A percentile compares a stretch with the other conserved stretches of the same genome.
Evolutionary conservation across 2,113 vertebrate species (phyloP).

Genomic region (Trinectes maculatus): DNA sequence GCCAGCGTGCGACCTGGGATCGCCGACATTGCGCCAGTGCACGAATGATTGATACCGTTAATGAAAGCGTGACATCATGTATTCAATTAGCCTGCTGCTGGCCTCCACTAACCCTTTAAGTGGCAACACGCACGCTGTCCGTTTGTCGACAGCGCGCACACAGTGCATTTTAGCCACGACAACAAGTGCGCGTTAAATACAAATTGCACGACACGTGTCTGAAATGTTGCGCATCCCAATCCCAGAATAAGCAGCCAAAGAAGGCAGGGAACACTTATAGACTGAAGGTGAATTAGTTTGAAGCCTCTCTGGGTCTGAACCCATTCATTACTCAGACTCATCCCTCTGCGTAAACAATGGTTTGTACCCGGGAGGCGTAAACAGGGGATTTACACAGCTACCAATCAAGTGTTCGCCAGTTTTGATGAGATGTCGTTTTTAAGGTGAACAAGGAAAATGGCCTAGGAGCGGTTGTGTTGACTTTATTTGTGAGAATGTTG

Average conservation of each 20-base stretch:
- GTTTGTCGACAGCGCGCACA: constrained; percentile 5
- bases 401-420: constrained; percentile 56
- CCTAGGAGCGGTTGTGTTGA: neutral
- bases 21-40: constrained; percentile 12
- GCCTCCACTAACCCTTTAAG: constrained; percentile 24
- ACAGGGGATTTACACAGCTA: constrained; percentile 57
- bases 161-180: constrained; percentile 4
- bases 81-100: constrained; percentile 27
- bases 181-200: constrained; percentile 54
- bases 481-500: constrained; percentile 14
- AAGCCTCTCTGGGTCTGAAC: constrained; percentile 32
- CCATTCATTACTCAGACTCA: constrained; percentile 63
- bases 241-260: constrained; percentile 22
- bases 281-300: constrained; percentile 61
- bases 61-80: constrained; percentile 47
- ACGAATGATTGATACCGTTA: constrained; percentile 36
- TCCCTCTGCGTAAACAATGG: constrained; percentile 68
- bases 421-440: constrained; percentile 28
- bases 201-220: constrained; percentile 63
- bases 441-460: constrained; percentile 37
- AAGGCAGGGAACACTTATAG: constrained; percentile 53
- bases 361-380: constrained; percentile 64
- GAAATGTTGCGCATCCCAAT: constrained; percentile 18
- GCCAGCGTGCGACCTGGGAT: constrained; percentile 43
- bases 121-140: constrained; percentile 24